Base-by-base conservation (phyloP, 2,888 invertebrate species). In the Andrena camellia region DNA sequence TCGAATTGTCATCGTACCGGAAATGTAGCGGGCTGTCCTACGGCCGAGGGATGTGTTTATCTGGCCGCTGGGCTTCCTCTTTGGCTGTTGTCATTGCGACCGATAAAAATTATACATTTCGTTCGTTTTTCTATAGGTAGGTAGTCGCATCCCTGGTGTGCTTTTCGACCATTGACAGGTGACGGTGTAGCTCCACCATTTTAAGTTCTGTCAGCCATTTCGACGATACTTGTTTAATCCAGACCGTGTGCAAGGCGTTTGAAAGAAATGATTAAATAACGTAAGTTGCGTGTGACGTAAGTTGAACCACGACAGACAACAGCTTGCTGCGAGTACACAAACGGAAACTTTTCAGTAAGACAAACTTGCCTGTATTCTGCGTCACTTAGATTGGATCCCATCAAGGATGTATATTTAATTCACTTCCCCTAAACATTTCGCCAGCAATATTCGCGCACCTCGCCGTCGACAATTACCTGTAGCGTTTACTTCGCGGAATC, bases 101-200 rank as follows among this genome's bases (percentile, higher is more conserved):
- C 77, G 80, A 79, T 84, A 76, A 79, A 84, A 84, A 83, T 83
- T 83, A 70, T 73, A 71, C 83, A 73, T 54, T 73, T 63, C 83
- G 72, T 6, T 52, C 60, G 59, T 54, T 77, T 62, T 83, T 75
- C 52, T 33, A 67, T 67, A 52, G 17, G 10, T 5, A 5, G 17
- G 10, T 5, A 5, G 17, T 17, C 20, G 6, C 20, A 20, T n/a
- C 62, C 26, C 62, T 20, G 26, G 10, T 71, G 35, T 62, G 50
- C 5, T 50, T 57, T 57, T 59, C 13, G 8, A 62, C 29, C 52
- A 52, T 2, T 33, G 60, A 10, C 82, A 72, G 73, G 81, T 81
- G 67, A 67, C 31, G 20, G 31, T 17, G 10, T n/a, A n/a, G 5
- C 31, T n/a, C 8, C 59, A 35, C 50, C 48, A 35, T 31, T 35